Evolutionary conservation across 1,140 invertebrate species (phyloP).

Genomic region (Drosophila arizonae): DNA sequence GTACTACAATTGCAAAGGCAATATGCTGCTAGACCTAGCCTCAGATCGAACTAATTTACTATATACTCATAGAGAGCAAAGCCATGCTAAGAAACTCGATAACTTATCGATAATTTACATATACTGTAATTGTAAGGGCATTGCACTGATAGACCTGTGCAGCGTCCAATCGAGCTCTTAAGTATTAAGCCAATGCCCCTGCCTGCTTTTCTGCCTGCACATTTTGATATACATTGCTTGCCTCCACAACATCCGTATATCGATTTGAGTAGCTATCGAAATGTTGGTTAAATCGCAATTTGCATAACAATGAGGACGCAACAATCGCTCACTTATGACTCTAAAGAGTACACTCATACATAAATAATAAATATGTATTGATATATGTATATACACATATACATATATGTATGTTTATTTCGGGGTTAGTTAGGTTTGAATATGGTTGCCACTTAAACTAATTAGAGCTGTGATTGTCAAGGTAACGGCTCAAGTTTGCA

Average conservation of each 20-base stretch:
- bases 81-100: too few relatives aligned
- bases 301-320: conserved; percentile 11
- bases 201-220: too few relatives aligned
- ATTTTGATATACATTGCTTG: neutral
- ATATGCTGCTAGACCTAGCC: too few relatives aligned
- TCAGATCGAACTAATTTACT: too few relatives aligned
- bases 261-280: conserved; percentile 3
- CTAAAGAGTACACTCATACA: neutral
- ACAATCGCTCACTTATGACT: conserved; percentile 28
- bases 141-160: too few relatives aligned
- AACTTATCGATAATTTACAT: too few relatives aligned
- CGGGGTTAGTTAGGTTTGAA: conserved; percentile 2
- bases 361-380: too few relatives aligned
- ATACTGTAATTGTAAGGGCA: too few relatives aligned
- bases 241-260: neutral
- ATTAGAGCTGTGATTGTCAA: conserved; percentile 45
- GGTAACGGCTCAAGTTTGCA: conserved; percentile 9
- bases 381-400: neutral
- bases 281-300: conserved; percentile 9
- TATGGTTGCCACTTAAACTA: conserved; percentile 48
- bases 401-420: neutral
- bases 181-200: too few relatives aligned
- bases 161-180: too few relatives aligned
- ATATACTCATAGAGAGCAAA: too few relatives aligned
- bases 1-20: too few relatives aligned